Conservation (phyloP, 2,113 vertebrate species). For the Pandion haliaetus region DNA sequence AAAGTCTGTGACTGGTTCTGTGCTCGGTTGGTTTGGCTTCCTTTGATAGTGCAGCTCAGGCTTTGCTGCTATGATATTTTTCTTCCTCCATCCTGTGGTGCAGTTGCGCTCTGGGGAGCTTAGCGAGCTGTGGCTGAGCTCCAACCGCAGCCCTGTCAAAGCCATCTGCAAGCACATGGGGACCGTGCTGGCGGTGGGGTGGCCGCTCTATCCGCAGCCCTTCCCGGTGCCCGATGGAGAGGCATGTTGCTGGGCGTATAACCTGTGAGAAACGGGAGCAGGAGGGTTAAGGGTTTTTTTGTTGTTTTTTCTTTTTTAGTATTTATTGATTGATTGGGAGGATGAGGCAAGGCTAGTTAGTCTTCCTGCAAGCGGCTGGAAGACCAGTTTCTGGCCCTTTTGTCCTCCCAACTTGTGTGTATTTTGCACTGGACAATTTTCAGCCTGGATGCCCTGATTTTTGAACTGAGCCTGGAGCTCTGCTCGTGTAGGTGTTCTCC, state of each 20-base stretch:
- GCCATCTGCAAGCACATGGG: neutral
- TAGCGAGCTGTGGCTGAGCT: neutral
- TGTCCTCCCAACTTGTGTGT: neutral
- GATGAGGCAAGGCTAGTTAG: neutral
- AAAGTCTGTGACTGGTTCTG: neutral
- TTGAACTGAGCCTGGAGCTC: neutral
- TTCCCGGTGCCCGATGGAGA: neutral
- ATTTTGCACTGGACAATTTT: neutral
- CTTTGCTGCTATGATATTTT: rapidly evolving
- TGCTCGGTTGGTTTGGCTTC: neutral
- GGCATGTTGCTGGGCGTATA: rapidly evolving
- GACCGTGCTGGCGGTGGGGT: neutral
- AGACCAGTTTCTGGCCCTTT: neutral
- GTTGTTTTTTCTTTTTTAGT: neutral
- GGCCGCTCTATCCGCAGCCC: neutral
- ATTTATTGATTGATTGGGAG: neutral
- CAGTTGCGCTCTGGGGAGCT: neutral
- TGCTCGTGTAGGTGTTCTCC: neutral
- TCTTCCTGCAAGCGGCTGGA: neutral
- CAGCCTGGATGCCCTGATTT: neutral
- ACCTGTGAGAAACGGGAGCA: neutral
- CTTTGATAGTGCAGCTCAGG: neutral
- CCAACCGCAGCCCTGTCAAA: neutral
- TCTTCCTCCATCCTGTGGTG: neutral
- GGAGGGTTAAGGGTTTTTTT: neutral